A percentile compares a stretch with the other conserved stretches of the same genome.
Evolutionary conservation across 2,888 invertebrate genomes (phyloP).

Genomic region (Drosophila bunnanda): DNA sequence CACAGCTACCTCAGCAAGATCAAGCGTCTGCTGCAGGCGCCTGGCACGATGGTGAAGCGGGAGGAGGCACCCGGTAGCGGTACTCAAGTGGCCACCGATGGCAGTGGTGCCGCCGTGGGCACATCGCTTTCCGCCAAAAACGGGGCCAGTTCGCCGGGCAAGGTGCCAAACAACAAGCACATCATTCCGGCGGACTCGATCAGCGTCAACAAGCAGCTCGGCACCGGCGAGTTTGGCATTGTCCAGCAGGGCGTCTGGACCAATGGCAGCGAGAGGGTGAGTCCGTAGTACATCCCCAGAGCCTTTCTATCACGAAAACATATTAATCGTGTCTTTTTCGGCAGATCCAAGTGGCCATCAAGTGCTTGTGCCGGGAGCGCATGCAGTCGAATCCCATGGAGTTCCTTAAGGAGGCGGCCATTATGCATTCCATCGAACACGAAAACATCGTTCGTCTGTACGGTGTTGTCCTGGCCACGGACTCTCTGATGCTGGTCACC

Average conservation of each 20-base stretch:
- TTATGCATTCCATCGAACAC: conserved; percentile 99
- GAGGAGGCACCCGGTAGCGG: conserved; percentile 64
- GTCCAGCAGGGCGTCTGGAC: conserved; percentile 99
- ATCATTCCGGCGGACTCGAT: conserved; percentile 96
- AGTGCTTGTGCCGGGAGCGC: conserved; percentile 96
- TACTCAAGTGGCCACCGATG: conserved; percentile 31
- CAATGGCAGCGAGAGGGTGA: conserved; percentile 95
- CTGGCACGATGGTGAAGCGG: conserved; percentile 81
- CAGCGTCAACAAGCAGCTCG: conserved; percentile 96
- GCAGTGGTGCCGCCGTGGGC: conserved; percentile 31
- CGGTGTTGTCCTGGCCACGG: conserved; percentile 97
- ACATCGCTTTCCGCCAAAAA: conserved; percentile 48
- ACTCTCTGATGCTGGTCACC: conserved; percentile 92
- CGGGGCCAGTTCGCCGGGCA: conserved; percentile 85
- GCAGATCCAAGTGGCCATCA: conserved; percentile 97
- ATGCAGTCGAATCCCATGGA: conserved; percentile 98
- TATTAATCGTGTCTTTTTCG: background rate
- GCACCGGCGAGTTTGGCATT: conserved; percentile 98
- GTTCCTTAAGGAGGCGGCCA: conserved; percentile 98
- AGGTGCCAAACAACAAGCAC: conserved; percentile 89
- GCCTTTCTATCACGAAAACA: background rate
- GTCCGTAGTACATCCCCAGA: conserved; percentile 51
- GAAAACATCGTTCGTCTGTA: conserved; percentile 98
- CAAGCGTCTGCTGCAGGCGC: conserved; percentile 90
- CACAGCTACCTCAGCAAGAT: conserved; percentile 96